These are phyloP conservation scores for Acheta domesticus DNA, from an alignment of 2,888 invertebrate species.

Conservation along the genomic window DNA sequence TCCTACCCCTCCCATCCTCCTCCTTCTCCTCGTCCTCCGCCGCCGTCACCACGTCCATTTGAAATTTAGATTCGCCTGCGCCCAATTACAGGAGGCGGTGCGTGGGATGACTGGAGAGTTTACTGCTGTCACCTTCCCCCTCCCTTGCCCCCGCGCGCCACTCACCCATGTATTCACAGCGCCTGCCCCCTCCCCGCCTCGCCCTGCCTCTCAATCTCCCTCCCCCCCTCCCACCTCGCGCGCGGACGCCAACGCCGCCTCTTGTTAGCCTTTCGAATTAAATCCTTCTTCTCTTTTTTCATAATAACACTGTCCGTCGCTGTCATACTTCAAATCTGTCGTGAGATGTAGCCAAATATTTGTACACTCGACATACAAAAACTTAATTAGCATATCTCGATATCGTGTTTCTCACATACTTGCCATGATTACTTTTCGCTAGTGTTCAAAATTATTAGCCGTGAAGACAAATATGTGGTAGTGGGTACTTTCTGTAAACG, in stretches of 20 bases:
- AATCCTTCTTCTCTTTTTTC: constrained; percentile 1
- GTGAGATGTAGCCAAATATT: constrained; percentile 5
- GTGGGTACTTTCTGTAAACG: neutral
- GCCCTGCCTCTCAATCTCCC: neutral
- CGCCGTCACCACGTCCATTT: too few species aligned
- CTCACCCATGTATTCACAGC: neutral
- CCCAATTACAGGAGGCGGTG: neutral
- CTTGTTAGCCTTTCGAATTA: constrained; percentile 18
- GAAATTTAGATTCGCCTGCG: too few species aligned
- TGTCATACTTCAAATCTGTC: constrained; percentile 4
- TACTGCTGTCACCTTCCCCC: neutral
- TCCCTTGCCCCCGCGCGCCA: neutral
- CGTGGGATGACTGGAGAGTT: constrained; percentile 5
- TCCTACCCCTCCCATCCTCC: too few species aligned
- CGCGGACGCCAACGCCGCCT: neutral
- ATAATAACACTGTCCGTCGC: neutral
- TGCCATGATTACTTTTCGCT: neutral
- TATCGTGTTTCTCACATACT: neutral
- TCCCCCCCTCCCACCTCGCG: neutral
- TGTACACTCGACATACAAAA: neutral
- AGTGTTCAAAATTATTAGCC: neutral
- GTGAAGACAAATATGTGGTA: neutral
- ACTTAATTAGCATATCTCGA: constrained; percentile 1
- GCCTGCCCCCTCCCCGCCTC: neutral
- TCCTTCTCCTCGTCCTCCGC: too few species aligned